Evolutionary conservation across 2,888 invertebrate genomes (phyloP), one percentile per base, ranked within the genome.

Genomic region (Drosophila nigritarsus): DNA sequence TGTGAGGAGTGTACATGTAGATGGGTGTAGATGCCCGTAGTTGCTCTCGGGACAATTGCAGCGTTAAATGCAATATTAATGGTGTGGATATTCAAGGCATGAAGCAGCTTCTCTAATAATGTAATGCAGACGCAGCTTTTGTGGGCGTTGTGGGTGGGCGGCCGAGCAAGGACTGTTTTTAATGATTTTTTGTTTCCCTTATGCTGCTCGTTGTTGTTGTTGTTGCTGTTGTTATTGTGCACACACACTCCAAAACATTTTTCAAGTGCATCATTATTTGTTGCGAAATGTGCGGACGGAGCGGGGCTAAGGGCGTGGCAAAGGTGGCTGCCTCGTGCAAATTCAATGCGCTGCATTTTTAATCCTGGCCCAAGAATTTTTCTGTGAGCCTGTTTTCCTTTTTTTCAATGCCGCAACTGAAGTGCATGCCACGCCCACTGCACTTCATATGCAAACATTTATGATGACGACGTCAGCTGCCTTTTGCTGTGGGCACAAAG

Each of bases 61-160:
- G 81, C 87, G 78, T 80, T 84, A 88, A 90, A 88, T 88, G 89
- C 90, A 88, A 88, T 90, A 88, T 88, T 88, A 89, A 88, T 90
- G 89, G 83, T 77, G 72, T 67, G 79, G 71, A 82, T 78, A 71
- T 75, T 66, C 75, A 53, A 61, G 70, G 65, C 62, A 65, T 65
- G 68, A 29, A 60, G 59, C 79, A 63, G 78, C 63, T 65, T 63
- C 80, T 77, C 81, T 79, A 80, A 80, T 80, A 77, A 80, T 78
- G 79, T 65, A 66, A 73, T 40, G 51, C 69, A 70, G 62, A 68
- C 65, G 62, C 65, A 65, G 60, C 15, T 50, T 55, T 48, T 18
- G 54, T 32, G 30, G 42, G 48, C 58, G 34, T 49, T 40, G 40
- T 66, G 38, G 60, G 42, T 49, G 65, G 53, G 18, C 55, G 50